A percentile compares a stretch with the other conserved stretches of the same genome.
Evolutionary conservation across 1,140 invertebrate genomes (phyloP).

Genomic region (Zeugodacus cucurbitae): DNA sequence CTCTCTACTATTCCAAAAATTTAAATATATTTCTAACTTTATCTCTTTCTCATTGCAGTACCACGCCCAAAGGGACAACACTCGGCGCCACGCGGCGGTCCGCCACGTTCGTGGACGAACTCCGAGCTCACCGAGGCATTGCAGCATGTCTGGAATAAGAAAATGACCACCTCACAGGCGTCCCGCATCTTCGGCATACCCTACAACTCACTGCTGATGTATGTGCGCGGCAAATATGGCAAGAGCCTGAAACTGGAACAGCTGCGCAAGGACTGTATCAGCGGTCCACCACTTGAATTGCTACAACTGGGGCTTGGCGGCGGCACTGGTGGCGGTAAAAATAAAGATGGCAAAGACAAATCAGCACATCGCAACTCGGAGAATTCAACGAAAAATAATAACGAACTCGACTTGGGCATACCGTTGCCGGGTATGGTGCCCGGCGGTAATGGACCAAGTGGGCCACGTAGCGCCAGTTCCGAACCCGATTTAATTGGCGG

Average conservation of each 20-base stretch:
- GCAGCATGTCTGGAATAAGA: conserved; percentile 92
- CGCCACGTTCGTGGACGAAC: conserved; percentile 90
- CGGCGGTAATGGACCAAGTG: conserved; percentile 44
- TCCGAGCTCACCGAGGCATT: conserved; percentile 87
- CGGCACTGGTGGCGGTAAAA: conserved; percentile 50
- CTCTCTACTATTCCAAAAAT: neutral
- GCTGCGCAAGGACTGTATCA: conserved; percentile 86
- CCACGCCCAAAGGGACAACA: conserved; percentile 87
- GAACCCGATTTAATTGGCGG: conserved; percentile 71
- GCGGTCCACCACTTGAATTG: conserved; percentile 76
- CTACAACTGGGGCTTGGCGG: conserved; percentile 72
- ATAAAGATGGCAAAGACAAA: conserved; percentile 54
- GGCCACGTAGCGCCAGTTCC: conserved; percentile 72
- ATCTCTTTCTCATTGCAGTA: conserved; percentile 64
- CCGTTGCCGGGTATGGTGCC: conserved; percentile 48
- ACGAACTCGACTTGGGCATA: conserved; percentile 54
- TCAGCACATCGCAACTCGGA: conserved; percentile 15
- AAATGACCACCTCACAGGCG: conserved; percentile 93
- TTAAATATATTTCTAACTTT: neutral
- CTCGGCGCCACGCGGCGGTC: conserved; percentile 86
- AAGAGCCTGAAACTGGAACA: conserved; percentile 89
- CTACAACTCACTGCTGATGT: conserved; percentile 91
- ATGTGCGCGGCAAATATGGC: conserved; percentile 91
- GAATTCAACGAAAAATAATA: conserved; percentile 11
- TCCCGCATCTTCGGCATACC: conserved; percentile 90